Conservation (phyloP, 2,888 invertebrate species). For the Machimus atricapillus region DNA sequence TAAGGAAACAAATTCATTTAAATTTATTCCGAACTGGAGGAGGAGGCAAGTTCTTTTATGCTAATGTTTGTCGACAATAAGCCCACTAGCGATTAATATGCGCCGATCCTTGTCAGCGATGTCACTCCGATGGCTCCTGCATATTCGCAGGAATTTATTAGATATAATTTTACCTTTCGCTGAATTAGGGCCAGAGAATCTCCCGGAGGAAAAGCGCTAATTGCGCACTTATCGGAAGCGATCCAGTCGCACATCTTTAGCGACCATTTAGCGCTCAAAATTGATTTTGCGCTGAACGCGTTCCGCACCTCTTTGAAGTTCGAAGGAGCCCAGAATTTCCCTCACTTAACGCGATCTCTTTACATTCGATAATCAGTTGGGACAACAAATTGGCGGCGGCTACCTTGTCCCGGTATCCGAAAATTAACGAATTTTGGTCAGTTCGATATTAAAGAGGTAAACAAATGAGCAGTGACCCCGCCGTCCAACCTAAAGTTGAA, state of each 20-base stretch:
- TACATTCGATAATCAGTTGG: conserved; percentile 9
- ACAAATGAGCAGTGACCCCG: conserved; percentile 24
- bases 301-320: neutral
- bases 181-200: neutral
- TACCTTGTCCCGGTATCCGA: neutral
- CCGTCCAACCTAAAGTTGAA: neutral
- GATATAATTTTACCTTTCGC: neutral
- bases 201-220: neutral
- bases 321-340: neutral
- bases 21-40: conserved; percentile 18
- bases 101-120: neutral
- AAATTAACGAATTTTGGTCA: conserved; percentile 23
- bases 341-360: neutral
- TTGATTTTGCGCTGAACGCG: neutral
- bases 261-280: neutral
- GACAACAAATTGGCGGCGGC: conserved; percentile 8
- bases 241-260: neutral
- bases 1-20: conserved; percentile 31
- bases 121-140: neutral
- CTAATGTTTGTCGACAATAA: neutral
- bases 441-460: conserved; percentile 33
- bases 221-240: neutral
- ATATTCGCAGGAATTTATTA: neutral
- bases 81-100: neutral
- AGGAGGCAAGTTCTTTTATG: neutral